These are phyloP conservation scores for Drosophila percnosoma DNA, from an alignment of 2,888 invertebrate species.

Conservation along the genomic window DNA sequence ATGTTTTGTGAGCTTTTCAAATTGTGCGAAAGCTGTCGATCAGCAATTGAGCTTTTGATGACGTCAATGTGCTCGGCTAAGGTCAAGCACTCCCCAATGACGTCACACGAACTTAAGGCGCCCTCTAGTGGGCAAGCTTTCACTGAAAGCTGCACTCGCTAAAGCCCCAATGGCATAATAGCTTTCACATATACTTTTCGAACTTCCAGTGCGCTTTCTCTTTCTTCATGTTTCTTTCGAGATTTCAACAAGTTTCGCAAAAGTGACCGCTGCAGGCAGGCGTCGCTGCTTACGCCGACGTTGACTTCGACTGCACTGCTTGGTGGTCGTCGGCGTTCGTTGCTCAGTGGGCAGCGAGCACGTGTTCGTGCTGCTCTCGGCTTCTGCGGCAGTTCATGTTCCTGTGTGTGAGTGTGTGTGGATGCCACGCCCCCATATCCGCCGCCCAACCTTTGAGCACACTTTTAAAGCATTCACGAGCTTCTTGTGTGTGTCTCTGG, in stretches of 20 bases:
- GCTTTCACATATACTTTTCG: constrained; percentile 48
- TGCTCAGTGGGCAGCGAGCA: constrained; percentile 62
- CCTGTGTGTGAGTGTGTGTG: background rate
- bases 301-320: constrained; percentile 14
- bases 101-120: constrained; percentile 33
- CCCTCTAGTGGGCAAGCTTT: constrained; percentile 41
- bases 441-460: constrained; percentile 5
- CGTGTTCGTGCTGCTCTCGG: constrained; percentile 45
- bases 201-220: constrained; percentile 61
- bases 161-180: constrained; percentile 5
- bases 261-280: constrained; percentile 33
- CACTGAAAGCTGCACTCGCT: background rate
- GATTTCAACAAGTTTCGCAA: constrained; percentile 72
- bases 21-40: constrained; percentile 45
- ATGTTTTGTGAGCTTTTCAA: background rate
- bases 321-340: constrained; percentile 71
- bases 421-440: background rate
- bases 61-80: constrained; percentile 32
- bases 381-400: constrained; percentile 39
- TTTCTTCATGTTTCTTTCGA: constrained; percentile 44
- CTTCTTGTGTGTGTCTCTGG: constrained; percentile 23
- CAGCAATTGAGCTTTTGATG: constrained; percentile 27
- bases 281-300: constrained; percentile 8
- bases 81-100: constrained; percentile 33
- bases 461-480: constrained; percentile 40